phyloP scores from a whole-genome alignment of 2,888 invertebrate genomes.

The Sminthurinus aureus region DNA sequence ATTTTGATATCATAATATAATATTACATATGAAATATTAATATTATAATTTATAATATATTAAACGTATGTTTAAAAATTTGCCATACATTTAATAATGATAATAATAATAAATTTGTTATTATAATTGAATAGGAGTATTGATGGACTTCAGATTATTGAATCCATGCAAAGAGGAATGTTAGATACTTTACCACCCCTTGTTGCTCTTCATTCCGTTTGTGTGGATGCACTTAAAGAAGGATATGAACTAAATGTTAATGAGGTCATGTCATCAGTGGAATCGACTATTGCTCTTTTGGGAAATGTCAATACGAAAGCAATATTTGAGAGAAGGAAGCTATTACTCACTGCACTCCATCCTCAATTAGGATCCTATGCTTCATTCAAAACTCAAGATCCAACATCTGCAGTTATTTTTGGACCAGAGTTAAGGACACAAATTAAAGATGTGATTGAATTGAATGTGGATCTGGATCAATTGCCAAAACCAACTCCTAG shows the following conservation, averaged over 20 bases:
- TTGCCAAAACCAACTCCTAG: not conserved
- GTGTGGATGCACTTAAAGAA: not conserved
- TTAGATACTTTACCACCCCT: too few relatives aligned
- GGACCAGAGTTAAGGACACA: not conserved
- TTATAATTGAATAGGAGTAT: too few relatives aligned
- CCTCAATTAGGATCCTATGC: not conserved
- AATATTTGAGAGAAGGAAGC: conserved; percentile 1
- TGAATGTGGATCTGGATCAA: not conserved
- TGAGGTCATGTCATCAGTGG: not conserved
- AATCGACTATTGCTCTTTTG: not conserved
- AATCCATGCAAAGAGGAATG: too few relatives aligned
- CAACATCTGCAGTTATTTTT: not conserved
- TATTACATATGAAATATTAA: too few relatives aligned
- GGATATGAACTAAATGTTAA: not conserved
- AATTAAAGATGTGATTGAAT: not conserved
- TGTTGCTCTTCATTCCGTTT: not conserved
- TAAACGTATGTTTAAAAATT: too few relatives aligned
- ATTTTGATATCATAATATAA: too few relatives aligned
- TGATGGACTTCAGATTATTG: too few relatives aligned
- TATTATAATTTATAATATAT: too few relatives aligned
- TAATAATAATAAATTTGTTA: too few relatives aligned
- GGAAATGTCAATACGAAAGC: conserved; percentile 5
- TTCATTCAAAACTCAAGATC: not conserved
- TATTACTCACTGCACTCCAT: not conserved
- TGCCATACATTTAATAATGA: too few relatives aligned